Percentiles rank a stretch among this genome's conserved stretches.
Evolutionary conservation across 2,797 vertebrate species (phyloP).

Genomic region (Echeneis naucrates): DNA sequence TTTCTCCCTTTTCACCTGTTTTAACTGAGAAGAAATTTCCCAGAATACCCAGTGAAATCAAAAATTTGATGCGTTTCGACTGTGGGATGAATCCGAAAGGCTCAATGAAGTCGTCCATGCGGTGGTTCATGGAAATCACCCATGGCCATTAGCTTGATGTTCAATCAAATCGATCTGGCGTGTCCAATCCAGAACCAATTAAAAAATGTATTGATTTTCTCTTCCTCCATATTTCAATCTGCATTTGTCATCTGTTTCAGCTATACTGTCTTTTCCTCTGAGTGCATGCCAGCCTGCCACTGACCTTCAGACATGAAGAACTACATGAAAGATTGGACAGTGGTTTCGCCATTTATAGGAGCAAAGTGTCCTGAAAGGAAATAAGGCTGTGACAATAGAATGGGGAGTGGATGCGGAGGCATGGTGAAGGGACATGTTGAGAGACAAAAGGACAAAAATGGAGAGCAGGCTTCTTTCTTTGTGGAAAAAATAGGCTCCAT

Average conservation of each 20-base stretch:
- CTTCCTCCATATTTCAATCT: conserved; percentile 10
- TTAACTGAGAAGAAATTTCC: not conserved
- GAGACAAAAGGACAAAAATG: conserved; percentile 38
- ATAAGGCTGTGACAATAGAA: conserved; percentile 28
- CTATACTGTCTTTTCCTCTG: conserved; percentile 22
- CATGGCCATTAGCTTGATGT: conserved; percentile 25
- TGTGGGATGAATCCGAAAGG: not conserved
- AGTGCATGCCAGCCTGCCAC: conserved; percentile 29
- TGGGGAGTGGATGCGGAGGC: not conserved
- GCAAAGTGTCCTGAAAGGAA: conserved; percentile 35
- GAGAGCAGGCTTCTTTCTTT: conserved; percentile 24
- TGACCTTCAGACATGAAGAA: conserved; percentile 51
- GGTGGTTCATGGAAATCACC: conserved; percentile 24
- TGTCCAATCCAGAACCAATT: conserved; percentile 41
- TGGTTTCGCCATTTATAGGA: conserved; percentile 22
- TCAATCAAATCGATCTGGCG: conserved; percentile 17
- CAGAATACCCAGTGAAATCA: not conserved
- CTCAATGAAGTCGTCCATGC: conserved; percentile 9
- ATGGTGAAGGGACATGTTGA: conserved; percentile 11
- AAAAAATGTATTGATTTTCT: conserved; percentile 39
- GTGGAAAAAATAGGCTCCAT: conserved; percentile 48
- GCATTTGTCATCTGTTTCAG: conserved; percentile 30
- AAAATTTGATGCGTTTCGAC: not conserved
- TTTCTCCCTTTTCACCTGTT: not conserved
- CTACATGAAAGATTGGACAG: conserved; percentile 24